Percentiles rank a stretch among this genome's conserved stretches.
phyloP scores from a whole-genome alignment of 30 jellyfish, hydroid and myxozoan genomes.

The Turritopsis rubra region DNA sequence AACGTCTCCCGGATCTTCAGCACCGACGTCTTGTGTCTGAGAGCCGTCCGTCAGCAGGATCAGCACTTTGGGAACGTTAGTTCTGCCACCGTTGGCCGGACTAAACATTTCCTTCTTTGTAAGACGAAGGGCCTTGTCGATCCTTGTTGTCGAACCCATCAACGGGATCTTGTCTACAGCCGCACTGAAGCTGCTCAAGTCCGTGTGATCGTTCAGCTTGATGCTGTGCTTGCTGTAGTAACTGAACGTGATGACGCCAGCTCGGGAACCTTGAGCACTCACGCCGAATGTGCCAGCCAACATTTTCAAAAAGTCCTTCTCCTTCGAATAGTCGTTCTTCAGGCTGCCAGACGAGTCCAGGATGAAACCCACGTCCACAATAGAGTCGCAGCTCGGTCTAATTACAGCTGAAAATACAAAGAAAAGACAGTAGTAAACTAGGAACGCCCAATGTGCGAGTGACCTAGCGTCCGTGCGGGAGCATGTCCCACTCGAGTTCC shows the following conservation, averaged over 20 bases:
- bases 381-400: conserved; percentile 38
- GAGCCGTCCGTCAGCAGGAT: conserved; percentile 79
- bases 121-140: conserved; percentile 69
- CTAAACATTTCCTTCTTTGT: conserved; percentile 49
- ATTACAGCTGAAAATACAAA: neutral
- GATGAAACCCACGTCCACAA: conserved; percentile 63
- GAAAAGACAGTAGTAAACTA: neutral
- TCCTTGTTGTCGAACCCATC: conserved; percentile 70
- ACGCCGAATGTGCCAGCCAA: conserved; percentile 53
- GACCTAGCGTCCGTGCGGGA: too few relatives aligned
- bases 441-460: neutral
- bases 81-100: conserved; percentile 44
- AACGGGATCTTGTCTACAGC: conserved; percentile 71
- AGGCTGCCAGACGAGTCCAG: conserved; percentile 84
- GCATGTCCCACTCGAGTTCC: neutral
- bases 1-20: conserved; percentile 62
- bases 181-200: conserved; percentile 31
- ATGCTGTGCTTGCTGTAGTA: conserved; percentile 60
- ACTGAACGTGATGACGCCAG: conserved; percentile 74
- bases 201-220: conserved; percentile 34
- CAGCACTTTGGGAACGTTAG: conserved; percentile 45
- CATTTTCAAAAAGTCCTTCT: conserved; percentile 62
- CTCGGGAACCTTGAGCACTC: conserved; percentile 59
- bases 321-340: conserved; percentile 52
- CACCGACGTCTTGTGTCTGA: conserved; percentile 69